Conservation (phyloP, 2,113 vertebrate species). For the Gambusia affinis region DNA sequence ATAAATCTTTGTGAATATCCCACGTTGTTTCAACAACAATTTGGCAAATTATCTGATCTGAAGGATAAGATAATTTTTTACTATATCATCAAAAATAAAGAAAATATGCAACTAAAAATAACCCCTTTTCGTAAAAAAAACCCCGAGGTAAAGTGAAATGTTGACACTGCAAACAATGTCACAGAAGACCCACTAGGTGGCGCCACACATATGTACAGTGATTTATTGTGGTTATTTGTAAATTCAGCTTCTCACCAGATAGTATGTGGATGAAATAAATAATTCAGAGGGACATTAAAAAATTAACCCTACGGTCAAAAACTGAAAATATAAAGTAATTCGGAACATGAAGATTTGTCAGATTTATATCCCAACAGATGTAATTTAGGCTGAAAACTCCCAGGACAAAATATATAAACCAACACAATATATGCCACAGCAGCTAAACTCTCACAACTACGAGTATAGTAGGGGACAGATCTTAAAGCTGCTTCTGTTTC, state of each 20-base stretch:
- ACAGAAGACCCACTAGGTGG: neutral
- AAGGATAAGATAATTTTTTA: neutral
- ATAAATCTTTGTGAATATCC: neutral
- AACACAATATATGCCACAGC: neutral
- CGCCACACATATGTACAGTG: neutral
- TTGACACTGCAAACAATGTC: neutral
- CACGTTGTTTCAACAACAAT: neutral
- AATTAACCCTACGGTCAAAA: too few species aligned
- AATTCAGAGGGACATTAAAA: neutral
- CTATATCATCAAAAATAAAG: neutral
- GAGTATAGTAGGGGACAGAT: neutral
- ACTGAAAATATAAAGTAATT: too few species aligned
- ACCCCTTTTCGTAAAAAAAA: neutral
- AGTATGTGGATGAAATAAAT: too few species aligned
- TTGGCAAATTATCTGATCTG: neutral
- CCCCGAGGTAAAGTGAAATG: neutral
- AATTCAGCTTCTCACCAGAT: too few species aligned
- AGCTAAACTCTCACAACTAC: neutral
- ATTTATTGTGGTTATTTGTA: too few species aligned
- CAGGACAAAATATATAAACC: too few species aligned
- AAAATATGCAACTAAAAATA: neutral
- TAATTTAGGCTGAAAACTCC: neutral
- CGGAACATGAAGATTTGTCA: too few species aligned
- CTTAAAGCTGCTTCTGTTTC: neutral
- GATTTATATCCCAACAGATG: neutral